Conservation (phyloP, 1,140 invertebrate species). For the Bombus polaris region DNA sequence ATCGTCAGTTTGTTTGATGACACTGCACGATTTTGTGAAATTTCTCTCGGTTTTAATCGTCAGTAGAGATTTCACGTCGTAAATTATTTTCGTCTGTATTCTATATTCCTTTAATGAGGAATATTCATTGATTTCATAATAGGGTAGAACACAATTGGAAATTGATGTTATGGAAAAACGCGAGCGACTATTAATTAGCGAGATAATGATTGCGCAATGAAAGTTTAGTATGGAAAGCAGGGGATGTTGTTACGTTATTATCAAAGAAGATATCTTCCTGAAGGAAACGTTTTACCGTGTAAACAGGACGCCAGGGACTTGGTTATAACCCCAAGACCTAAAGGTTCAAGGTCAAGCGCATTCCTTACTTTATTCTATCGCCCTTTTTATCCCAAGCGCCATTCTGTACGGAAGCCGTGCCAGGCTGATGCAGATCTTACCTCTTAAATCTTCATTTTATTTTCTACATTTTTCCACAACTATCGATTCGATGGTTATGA, state of each 20-base stretch:
- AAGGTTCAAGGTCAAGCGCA: constrained; percentile 43
- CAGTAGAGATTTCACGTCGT: no score
- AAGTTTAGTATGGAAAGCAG: neutral
- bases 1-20: no score
- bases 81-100: no score
- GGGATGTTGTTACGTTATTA: neutral
- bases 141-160: neutral
- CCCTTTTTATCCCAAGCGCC: constrained; percentile 29
- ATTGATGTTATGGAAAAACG: neutral
- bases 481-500: no score
- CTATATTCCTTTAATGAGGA: no score
- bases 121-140: no score
- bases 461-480: neutral
- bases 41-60: no score
- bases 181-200: neutral
- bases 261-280: constrained; percentile 36
- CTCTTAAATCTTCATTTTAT: neutral
- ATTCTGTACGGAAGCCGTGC: neutral
- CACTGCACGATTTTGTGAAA: no score
- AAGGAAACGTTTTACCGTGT: constrained; percentile 37
- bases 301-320: constrained; percentile 43
- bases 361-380: constrained; percentile 47
- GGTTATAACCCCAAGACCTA: constrained; percentile 28
- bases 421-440: neutral
- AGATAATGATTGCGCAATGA: neutral